phyloP scores from a whole-genome alignment of 1,140 invertebrate species.

The Vanessa tameamea region DNA sequence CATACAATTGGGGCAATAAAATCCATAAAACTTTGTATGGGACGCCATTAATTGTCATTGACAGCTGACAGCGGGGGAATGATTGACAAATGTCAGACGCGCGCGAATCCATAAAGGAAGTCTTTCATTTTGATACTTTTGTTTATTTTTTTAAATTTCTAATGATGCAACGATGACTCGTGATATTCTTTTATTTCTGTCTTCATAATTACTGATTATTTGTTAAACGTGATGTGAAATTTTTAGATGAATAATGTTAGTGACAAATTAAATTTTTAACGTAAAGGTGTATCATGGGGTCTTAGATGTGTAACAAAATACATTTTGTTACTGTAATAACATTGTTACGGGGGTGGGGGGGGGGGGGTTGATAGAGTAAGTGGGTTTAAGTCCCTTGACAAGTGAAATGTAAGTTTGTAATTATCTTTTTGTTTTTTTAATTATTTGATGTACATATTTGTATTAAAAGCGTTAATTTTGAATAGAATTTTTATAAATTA shows the following conservation, averaged over 20 bases:
- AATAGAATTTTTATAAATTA: no score
- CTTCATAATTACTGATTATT: not conserved
- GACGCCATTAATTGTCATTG: conserved; percentile 76
- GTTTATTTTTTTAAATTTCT: conserved; percentile 38
- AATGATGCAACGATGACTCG: conserved; percentile 58
- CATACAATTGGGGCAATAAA: conserved; percentile 70
- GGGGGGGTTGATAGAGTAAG: no score
- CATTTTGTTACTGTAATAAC: no score
- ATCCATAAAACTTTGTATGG: conserved; percentile 75
- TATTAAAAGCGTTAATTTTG: no score
- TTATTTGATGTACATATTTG: no score
- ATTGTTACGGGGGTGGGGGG: no score
- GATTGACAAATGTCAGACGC: conserved; percentile 77
- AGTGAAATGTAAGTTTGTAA: no score
- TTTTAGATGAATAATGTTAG: not conserved
- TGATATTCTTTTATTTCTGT: conserved; percentile 5
- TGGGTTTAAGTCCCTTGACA: no score
- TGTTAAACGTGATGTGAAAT: not conserved
- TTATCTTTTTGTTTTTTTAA: no score
- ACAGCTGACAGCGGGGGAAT: conserved; percentile 68
- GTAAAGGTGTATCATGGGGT: no score
- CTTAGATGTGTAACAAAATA: no score
- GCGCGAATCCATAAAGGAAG: conserved; percentile 58
- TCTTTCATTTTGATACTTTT: conserved; percentile 39
- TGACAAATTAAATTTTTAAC: no score